phyloP scores from a whole-genome alignment of 2,888 invertebrate genomes.

The Oligia latruncula region DNA sequence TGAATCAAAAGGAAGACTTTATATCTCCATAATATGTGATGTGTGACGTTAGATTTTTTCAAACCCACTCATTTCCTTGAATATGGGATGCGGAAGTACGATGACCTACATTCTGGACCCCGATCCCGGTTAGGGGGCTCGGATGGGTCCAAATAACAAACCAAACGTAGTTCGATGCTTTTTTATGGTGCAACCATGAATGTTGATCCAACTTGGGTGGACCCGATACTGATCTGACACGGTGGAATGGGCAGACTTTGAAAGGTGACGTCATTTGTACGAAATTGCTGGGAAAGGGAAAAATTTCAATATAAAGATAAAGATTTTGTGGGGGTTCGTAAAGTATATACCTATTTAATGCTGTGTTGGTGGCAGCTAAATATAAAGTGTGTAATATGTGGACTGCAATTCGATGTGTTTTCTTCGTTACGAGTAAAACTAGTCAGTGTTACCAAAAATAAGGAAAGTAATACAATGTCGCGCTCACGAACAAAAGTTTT shows the following conservation, averaged over 20 bases:
- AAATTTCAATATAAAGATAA: constrained; percentile 49
- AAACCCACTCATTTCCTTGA: constrained; percentile 57
- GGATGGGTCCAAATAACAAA: constrained; percentile 52
- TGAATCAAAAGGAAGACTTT: constrained; percentile 55
- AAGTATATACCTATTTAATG: constrained; percentile 43
- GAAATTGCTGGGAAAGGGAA: constrained; percentile 19
- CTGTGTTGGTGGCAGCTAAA: constrained; percentile 19
- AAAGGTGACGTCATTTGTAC: constrained; percentile 47
- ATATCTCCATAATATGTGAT: constrained; percentile 53
- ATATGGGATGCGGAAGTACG: constrained; percentile 47
- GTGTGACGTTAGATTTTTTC: constrained; percentile 56
- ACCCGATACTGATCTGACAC: constrained; percentile 39
- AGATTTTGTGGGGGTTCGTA: constrained; percentile 48
- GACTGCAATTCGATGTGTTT: constrained; percentile 30
- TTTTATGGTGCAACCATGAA: constrained; percentile 46
- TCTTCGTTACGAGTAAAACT: constrained; percentile 18
- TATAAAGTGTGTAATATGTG: constrained; percentile 29
- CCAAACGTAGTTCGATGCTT: constrained; percentile 45
- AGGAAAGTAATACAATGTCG: not conserved
- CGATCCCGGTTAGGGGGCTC: constrained; percentile 53
- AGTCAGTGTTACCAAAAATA: not conserved
- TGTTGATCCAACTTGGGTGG: constrained; percentile 33
- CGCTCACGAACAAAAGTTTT: not conserved
- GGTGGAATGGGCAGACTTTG: constrained; percentile 39
- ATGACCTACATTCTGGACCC: constrained; percentile 59